A percentile compares a stretch with the other conserved stretches of the same genome.
Conservation (phyloP, 1,140 invertebrate species). For the Bombus pascuorum region DNA sequence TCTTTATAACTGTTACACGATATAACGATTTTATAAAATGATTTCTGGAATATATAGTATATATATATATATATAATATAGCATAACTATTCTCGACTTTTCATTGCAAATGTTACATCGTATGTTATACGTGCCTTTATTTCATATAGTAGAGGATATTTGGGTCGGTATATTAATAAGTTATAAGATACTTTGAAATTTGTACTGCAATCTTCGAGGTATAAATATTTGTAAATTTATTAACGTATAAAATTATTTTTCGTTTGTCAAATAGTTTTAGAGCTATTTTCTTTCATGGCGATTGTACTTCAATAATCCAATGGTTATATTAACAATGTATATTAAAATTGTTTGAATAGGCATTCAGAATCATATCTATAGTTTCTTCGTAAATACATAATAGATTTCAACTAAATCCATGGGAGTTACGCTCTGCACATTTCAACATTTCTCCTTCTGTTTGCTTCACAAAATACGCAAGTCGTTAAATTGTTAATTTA, state of each 20-base stretch:
- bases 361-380: not conserved
- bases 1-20: not conserved
- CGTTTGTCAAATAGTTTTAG: not conserved
- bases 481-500: not conserved
- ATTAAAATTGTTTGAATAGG: not conserved
- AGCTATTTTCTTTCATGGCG: not conserved
- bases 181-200: not conserved
- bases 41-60: not conserved
- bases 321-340: not conserved
- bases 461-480: not conserved
- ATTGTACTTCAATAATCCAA: not conserved
- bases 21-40: not conserved
- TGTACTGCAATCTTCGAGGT: not conserved
- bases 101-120: not conserved
- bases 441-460: not conserved
- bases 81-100: not conserved
- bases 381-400: not conserved
- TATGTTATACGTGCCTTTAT: not conserved
- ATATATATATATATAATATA: not conserved
- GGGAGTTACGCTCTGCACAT: not conserved
- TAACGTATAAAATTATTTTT: not conserved
- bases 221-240: not conserved
- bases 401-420: not conserved
- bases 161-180: not conserved
- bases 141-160: no score